Conservation (phyloP, 1,140 invertebrate species). For the Leucophenga varia region DNA sequence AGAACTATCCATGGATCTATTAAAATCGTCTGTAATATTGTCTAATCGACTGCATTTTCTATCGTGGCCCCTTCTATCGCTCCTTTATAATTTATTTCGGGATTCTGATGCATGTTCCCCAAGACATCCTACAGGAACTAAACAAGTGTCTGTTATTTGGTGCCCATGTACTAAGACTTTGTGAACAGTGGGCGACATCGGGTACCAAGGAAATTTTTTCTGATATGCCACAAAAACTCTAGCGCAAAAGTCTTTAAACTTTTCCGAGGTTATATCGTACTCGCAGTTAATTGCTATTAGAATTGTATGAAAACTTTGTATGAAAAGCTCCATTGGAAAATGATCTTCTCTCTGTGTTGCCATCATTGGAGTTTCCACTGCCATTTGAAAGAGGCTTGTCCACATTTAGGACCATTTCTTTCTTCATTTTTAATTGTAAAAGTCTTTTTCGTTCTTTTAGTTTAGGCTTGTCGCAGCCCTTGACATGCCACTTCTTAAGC, state of each 20-base stretch:
- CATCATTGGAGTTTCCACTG: conserved; percentile 10
- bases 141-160: neutral
- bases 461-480: too few species aligned
- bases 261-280: conserved; percentile 5
- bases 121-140: conserved; percentile 1
- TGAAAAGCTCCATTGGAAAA: neutral
- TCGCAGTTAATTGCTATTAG: neutral
- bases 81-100: conserved; percentile 5
- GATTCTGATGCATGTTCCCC: conserved; percentile 3
- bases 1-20: conserved; percentile 1
- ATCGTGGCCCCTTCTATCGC: neutral
- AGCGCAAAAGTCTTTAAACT: conserved; percentile 11
- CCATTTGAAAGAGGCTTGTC: conserved; percentile 10
- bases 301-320: too few species aligned
- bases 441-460: conserved; percentile 1
- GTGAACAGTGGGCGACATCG: conserved; percentile 6
- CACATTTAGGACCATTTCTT: conserved; percentile 1
- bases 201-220: conserved; percentile 7
- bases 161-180: conserved; percentile 10
- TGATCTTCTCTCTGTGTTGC: neutral
- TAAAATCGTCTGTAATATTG: conserved; percentile 2
- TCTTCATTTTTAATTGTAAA: conserved; percentile 8
- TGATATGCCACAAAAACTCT: conserved; percentile 3
- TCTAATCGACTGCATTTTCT: conserved; percentile 4
- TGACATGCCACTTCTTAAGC: too few species aligned